These are phyloP conservation scores for Psittacus erithacus DNA, from an alignment of 2,113 vertebrate species.

Conservation along the genomic window DNA sequence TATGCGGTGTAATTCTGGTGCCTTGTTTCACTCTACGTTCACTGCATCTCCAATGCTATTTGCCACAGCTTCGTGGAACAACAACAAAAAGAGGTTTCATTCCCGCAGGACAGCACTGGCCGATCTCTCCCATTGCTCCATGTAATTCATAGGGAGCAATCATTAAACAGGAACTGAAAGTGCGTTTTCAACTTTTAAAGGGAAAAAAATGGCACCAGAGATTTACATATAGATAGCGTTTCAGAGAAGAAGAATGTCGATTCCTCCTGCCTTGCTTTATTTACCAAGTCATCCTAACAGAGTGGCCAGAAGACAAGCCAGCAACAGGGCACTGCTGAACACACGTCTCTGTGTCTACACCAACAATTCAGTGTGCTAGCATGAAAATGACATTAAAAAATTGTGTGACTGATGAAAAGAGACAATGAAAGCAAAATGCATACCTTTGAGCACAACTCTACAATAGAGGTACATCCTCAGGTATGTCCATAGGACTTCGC, in stretches of 20 bases:
- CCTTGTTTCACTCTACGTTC: conserved; percentile 2
- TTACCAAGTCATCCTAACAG: not conserved
- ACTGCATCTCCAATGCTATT: conserved; percentile 39
- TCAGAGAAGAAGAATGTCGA: not conserved
- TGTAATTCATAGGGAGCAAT: conserved; percentile 35
- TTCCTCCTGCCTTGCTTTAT: not conserved
- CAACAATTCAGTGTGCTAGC: not conserved
- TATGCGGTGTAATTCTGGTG: conserved; percentile 60
- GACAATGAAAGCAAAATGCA: not conserved
- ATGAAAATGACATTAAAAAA: not conserved
- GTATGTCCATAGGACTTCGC: not conserved
- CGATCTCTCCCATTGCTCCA: conserved; percentile 12
- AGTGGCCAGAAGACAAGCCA: not conserved
- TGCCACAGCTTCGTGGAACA: conserved; percentile 7
- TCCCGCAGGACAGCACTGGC: not conserved
- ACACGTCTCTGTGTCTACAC: not conserved
- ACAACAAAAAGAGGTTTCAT: conserved; percentile 20
- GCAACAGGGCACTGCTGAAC: not conserved
- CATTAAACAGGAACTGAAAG: conserved; percentile 1
- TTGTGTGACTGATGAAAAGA: not conserved
- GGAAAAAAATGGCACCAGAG: not conserved
- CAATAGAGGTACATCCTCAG: not conserved
- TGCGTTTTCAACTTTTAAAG: conserved; percentile 8
- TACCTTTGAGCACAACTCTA: not conserved
- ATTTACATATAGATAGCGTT: conserved; percentile 44